Percentiles rank a stretch among this genome's conserved stretches.
Evolutionary conservation across 2,113 vertebrate genomes (phyloP).

Genomic region (Ictalurus furcatus): DNA sequence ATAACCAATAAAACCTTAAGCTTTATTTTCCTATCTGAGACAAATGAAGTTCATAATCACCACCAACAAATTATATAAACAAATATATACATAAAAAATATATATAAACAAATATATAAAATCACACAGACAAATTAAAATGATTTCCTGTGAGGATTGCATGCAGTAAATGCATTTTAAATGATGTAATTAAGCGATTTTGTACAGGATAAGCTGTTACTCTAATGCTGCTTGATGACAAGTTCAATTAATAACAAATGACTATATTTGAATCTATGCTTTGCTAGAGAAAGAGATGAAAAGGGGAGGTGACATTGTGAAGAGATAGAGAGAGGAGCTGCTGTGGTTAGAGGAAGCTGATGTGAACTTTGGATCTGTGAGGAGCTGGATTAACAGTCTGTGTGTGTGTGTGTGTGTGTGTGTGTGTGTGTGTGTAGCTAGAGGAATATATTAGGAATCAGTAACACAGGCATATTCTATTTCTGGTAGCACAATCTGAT

Average conservation of each 20-base stretch:
- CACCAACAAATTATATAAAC: neutral
- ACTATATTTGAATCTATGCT: neutral
- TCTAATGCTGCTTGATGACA: neutral
- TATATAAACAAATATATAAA: neutral
- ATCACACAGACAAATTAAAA: neutral
- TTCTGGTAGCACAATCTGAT: slow-evolving; percentile 1
- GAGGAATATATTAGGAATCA: slow-evolving; percentile 11
- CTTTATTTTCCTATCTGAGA: neutral
- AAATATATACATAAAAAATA: no score
- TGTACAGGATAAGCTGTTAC: neutral
- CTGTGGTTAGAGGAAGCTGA: neutral
- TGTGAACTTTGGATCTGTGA: slow-evolving; percentile 1
- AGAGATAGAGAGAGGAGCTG: neutral
- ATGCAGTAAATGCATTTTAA: neutral
- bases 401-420: slow-evolving; percentile 31
- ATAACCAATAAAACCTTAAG: neutral
- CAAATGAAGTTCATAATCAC: neutral
- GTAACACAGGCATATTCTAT: slow-evolving; percentile 15
- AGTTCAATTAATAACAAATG: neutral
- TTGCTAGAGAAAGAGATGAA: neutral
- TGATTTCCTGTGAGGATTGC: neutral
- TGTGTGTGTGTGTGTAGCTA: slow-evolving; percentile 33
- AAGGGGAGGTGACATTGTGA: neutral
- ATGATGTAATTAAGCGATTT: neutral
- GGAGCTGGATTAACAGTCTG: slow-evolving; percentile 25